Conservation (phyloP, 2,113 vertebrate species). For the Megaceryle torquata region DNA sequence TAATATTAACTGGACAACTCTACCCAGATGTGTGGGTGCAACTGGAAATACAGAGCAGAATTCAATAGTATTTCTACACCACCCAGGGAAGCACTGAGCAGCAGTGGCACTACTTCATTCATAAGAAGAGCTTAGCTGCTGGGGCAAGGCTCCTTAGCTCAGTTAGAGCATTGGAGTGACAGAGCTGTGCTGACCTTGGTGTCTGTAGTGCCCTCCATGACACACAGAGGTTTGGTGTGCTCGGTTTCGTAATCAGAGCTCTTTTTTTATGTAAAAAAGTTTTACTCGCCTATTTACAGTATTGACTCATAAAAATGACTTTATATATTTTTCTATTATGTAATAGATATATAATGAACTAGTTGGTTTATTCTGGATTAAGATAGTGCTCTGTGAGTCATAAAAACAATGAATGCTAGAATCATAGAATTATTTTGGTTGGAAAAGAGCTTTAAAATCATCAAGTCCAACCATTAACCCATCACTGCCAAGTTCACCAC, state of each 20-base stretch:
- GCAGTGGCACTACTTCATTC: background rate
- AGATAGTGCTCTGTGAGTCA: background rate
- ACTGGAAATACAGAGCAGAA: background rate
- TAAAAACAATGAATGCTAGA: background rate
- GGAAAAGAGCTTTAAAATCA: background rate
- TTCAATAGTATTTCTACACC: background rate
- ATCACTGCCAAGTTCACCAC: background rate
- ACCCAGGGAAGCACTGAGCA: background rate
- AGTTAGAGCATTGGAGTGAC: background rate
- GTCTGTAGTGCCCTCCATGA: background rate
- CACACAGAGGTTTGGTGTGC: background rate
- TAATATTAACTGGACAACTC: background rate
- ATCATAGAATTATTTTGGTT: background rate
- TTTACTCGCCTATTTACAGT: background rate
- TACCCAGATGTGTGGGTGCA: background rate
- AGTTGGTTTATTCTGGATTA: background rate
- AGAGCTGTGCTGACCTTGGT: background rate
- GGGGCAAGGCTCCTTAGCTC: background rate
- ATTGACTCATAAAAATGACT: background rate
- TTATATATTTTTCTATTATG: background rate
- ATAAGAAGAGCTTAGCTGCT: background rate
- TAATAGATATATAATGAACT: background rate
- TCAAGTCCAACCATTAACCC: background rate
- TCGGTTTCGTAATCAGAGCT: background rate
- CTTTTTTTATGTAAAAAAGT: rapidly evolving